Evolutionary conservation across 2,888 invertebrate species (phyloP).

Genomic region (Apamea sordens): DNA sequence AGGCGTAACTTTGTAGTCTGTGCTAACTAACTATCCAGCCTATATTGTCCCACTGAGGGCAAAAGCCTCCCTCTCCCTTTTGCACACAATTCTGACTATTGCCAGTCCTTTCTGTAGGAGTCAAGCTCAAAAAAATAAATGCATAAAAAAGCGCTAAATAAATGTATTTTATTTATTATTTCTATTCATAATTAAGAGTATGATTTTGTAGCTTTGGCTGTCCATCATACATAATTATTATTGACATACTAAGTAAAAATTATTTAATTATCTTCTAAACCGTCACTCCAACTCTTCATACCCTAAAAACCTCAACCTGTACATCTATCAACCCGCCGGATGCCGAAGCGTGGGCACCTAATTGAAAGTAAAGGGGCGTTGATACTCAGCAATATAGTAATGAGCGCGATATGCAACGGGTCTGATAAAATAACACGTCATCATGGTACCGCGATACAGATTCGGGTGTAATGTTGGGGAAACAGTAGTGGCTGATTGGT

Average conservation of each 20-base stretch:
- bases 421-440: slow-evolving; percentile 78
- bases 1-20: neutral
- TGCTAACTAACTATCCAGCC: neutral
- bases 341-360: slow-evolving; percentile 71
- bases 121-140: too few species aligned
- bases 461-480: slow-evolving; percentile 73
- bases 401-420: slow-evolving; percentile 71
- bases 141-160: neutral
- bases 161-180: neutral
- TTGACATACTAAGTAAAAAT: neutral
- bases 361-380: slow-evolving; percentile 83
- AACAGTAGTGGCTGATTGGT: slow-evolving; percentile 66
- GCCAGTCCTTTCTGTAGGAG: too few species aligned
- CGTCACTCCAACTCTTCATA: neutral
- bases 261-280: neutral
- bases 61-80: too few species aligned
- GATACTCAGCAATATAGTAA: slow-evolving; percentile 78
- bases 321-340: slow-evolving; percentile 61
- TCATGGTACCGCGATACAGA: slow-evolving; percentile 81
- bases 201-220: neutral
- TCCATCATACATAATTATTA: neutral
- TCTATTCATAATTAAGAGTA: neutral
- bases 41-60: too few species aligned
- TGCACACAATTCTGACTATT: too few species aligned
- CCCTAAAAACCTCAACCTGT: slow-evolving; percentile 68